Base-by-base conservation (phyloP, 2,797 vertebrate genomes). In the Enteromius fasciolatus region DNA sequence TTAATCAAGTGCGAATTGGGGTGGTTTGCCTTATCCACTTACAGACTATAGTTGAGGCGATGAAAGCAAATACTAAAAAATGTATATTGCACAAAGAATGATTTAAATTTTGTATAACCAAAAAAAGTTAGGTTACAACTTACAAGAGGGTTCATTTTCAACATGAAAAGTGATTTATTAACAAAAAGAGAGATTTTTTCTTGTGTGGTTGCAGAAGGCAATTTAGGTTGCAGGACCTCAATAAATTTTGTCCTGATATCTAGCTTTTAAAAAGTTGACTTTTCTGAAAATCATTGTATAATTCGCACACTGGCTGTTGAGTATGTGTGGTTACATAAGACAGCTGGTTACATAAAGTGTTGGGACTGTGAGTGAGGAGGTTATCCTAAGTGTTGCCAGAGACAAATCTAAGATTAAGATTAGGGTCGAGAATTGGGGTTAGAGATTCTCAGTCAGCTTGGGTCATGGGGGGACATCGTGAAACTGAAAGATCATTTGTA, bases 291-390 rank as follows among this genome's bases (percentile, higher is more conserved):
- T 75, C 59, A 66, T 75, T 66, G 44, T 66, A 36, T 66, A 66
- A 28, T 81, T 74, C 0, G 1, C 57, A 23, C 25, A 18, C 57
- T 67, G 25, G 52, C 67, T 77, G 59, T 59, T 48, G 28, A 76
- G 67, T 73, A 63, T 61, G 31, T 68, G 12, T 15, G 17, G 39
- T 83, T 83, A 72, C 68, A 78, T 81, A 86, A 83, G 36, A 50
- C 59, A 81, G 28, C 57, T 74, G 46, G 66, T 83, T 83, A 69
- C 68, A 78, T 81, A 81, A 84, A 69, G 39, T 68, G 61, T 78
- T 78, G 67, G 59, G 39, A 41, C 31, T 31, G 66, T 69, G 39
- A 68, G 52, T 18, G 10, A 68, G 64, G 52, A 81, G 78, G 63
- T 81, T 69, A 81, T 41, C 70, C 57, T 14, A 69, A 72, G 20